These are phyloP conservation scores for Leptonema lineaticorne DNA, from an alignment of 1,140 invertebrate genomes.

Conservation along the genomic window DNA sequence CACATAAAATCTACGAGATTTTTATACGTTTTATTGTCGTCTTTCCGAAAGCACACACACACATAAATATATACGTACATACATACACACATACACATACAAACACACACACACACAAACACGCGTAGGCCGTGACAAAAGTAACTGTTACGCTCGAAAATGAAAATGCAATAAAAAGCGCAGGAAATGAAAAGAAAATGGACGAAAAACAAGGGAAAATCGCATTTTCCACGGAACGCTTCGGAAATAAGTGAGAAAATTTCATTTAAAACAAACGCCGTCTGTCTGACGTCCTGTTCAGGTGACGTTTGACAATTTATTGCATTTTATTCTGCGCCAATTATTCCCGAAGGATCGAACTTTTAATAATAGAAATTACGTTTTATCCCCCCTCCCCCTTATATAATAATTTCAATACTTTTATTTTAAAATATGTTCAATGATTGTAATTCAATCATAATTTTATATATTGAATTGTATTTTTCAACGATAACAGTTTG, in stretches of 20 bases:
- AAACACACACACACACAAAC: neutral
- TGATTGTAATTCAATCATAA: too few relatives aligned
- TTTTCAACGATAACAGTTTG: too few relatives aligned
- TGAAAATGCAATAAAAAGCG: slow-evolving; percentile 29
- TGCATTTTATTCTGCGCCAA: neutral
- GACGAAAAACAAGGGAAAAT: slow-evolving; percentile 18
- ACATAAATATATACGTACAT: too few relatives aligned
- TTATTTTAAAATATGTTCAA: too few relatives aligned
- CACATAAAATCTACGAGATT: too few relatives aligned
- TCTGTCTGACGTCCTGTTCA: neutral
- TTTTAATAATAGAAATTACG: neutral
- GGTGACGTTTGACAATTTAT: neutral
- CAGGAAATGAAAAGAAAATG: slow-evolving; percentile 31
- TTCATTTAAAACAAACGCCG: slow-evolving; percentile 14
- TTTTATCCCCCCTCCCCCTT: too few relatives aligned
- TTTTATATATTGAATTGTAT: too few relatives aligned
- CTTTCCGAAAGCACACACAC: too few relatives aligned
- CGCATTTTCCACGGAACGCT: slow-evolving; percentile 15
- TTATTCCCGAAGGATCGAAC: neutral
- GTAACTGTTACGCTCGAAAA: slow-evolving; percentile 18
- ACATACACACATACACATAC: too few relatives aligned
- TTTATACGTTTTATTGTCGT: too few relatives aligned
- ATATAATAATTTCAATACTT: too few relatives aligned
- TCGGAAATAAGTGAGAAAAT: slow-evolving; percentile 31
- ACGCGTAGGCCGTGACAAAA: too few relatives aligned